Conservation (phyloP, 2,797 vertebrate species). For the Ispidina lecontei region DNA sequence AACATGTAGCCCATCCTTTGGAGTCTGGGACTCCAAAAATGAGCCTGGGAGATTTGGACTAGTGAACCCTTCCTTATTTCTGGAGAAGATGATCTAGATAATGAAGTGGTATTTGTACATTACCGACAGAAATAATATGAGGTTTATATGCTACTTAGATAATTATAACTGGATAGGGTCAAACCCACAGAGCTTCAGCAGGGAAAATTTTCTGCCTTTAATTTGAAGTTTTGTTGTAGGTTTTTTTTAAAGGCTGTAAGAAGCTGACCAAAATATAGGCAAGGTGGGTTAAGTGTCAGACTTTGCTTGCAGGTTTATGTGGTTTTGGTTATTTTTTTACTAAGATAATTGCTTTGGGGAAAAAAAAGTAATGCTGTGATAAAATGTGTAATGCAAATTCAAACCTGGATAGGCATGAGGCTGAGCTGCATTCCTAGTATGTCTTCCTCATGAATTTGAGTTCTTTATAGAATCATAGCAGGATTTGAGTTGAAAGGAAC, state of each 20-base stretch:
- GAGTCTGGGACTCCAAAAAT: background rate
- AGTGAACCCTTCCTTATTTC: background rate
- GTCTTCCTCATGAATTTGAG: background rate
- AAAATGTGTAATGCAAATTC: background rate
- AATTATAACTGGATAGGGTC: background rate
- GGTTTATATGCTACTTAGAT: background rate
- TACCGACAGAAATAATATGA: background rate
- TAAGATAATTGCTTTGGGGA: background rate
- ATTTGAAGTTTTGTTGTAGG: background rate
- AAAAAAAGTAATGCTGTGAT: background rate
- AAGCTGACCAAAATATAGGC: background rate
- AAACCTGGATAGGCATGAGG: background rate
- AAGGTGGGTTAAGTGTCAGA: background rate
- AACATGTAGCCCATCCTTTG: background rate
- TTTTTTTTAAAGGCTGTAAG: background rate
- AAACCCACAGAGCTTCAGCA: background rate
- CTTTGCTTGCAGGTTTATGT: background rate
- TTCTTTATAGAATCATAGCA: background rate
- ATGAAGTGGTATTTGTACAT: background rate
- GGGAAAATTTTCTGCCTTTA: background rate
- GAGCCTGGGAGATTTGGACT: background rate
- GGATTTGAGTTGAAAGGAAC: too few relatives aligned
- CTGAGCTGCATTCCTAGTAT: background rate
- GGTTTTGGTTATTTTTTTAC: background rate
- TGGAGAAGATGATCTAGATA: background rate